These are phyloP conservation scores for Antennarius maculatus DNA, from an alignment of 2,797 vertebrate species.

Conservation along the genomic window DNA sequence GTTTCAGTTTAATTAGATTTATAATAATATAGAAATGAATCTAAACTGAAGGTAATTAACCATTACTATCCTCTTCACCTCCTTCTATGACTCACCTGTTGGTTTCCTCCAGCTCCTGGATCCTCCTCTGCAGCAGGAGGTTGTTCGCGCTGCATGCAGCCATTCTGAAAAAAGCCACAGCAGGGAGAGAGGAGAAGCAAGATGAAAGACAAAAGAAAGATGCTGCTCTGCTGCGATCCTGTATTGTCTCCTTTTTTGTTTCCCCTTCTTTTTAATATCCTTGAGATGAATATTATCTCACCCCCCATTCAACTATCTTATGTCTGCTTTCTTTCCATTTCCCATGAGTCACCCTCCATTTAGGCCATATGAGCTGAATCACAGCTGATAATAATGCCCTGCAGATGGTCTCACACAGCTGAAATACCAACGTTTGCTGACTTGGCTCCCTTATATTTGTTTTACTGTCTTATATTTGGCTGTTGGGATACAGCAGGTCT, in stretches of 20 bases:
- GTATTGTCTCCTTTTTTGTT: conserved; percentile 17
- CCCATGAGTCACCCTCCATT: conserved; percentile 39
- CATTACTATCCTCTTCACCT: not conserved
- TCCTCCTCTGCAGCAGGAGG: conserved; percentile 90
- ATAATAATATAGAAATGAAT: not conserved
- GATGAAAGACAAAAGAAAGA: not conserved
- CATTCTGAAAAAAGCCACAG: conserved; percentile 82
- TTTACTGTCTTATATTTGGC: conserved; percentile 21
- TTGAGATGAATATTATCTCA: conserved; percentile 25
- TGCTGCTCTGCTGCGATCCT: not conserved
- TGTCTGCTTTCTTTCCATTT: conserved; percentile 6
- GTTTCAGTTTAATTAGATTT: too few relatives aligned
- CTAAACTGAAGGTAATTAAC: not conserved
- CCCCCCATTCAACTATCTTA: conserved; percentile 27
- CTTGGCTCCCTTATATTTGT: conserved; percentile 4
- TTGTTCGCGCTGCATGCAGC: conserved; percentile 88
- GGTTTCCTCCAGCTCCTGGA: conserved; percentile 89
- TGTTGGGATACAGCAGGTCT: conserved; percentile 8
- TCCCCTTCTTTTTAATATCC: conserved; percentile 35
- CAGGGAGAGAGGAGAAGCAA: not conserved
- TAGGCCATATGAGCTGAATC: conserved; percentile 19
- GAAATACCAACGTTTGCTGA: conserved; percentile 37
- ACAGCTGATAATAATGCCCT: conserved; percentile 38
- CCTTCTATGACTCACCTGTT: conserved; percentile 85
- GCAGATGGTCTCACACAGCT: conserved; percentile 17